These are phyloP conservation scores for Isichthys henryi DNA, from an alignment of 2,113 vertebrate genomes.

Conservation along the genomic window DNA sequence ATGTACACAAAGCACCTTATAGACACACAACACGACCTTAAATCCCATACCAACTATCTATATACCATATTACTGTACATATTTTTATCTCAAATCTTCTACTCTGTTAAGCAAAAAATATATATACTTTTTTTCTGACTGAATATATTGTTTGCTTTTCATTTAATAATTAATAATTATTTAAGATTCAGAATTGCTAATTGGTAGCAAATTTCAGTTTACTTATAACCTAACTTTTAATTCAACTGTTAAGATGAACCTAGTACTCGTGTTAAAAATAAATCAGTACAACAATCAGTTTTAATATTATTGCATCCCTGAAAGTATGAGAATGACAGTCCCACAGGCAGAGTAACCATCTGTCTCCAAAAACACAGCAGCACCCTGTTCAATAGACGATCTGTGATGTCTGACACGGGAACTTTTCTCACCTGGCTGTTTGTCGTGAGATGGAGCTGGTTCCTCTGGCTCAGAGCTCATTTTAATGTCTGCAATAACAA, in stretches of 20 bases:
- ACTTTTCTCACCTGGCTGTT: conserved; percentile 72
- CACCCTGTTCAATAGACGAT: not conserved
- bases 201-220: not conserved
- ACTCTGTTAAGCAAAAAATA: not conserved
- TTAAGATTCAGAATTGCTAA: not conserved
- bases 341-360: not conserved
- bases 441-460: conserved; percentile 63
- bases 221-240: not conserved
- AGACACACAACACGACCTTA: not conserved
- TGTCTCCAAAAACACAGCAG: not conserved
- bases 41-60: not conserved
- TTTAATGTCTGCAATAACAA: conserved; percentile 83
- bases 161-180: not conserved
- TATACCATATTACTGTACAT: not conserved
- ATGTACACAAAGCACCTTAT: not conserved
- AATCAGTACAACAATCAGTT: not conserved
- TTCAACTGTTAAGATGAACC: not conserved
- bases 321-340: not conserved
- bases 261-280: not conserved
- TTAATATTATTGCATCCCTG: not conserved
- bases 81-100: not conserved
- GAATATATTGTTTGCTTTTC: not conserved
- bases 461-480: conserved; percentile 83
- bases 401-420: not conserved
- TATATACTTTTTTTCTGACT: not conserved